These are phyloP conservation scores for Cnemophilus loriae DNA, from an alignment of 2,113 vertebrate genomes.

Conservation along the genomic window DNA sequence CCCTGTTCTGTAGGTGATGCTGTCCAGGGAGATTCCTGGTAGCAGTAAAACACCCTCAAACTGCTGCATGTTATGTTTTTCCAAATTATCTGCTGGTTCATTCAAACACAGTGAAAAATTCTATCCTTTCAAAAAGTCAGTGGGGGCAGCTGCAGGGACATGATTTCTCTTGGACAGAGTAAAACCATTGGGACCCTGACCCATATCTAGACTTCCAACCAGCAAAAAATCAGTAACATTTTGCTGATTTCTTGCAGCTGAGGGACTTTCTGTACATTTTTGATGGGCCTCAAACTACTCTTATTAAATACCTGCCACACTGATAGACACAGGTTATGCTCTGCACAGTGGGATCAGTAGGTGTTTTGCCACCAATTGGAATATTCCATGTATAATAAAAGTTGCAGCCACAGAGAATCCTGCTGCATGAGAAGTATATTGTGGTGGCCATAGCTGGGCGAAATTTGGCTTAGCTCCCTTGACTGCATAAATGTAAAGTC, in stretches of 20 bases:
- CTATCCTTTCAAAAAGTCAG: background rate
- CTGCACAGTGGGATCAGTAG: background rate
- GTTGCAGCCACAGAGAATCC: background rate
- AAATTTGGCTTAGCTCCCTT: background rate
- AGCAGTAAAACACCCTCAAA: background rate
- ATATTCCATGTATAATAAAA: background rate
- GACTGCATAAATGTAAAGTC: background rate
- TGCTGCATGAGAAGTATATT: background rate
- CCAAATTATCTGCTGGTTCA: background rate
- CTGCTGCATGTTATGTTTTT: background rate
- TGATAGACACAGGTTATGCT: no score
- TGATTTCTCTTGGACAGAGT: background rate
- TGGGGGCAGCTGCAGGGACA: background rate
- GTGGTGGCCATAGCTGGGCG: background rate
- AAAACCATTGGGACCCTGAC: background rate
- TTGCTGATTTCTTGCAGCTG: background rate
- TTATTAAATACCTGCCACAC: background rate
- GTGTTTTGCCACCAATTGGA: background rate
- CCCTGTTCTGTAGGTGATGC: background rate
- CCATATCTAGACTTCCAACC: background rate
- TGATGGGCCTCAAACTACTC: background rate
- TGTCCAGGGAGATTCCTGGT: background rate
- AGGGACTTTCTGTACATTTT: background rate
- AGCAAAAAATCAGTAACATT: background rate
- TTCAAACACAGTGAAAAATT: background rate